phyloP scores from a whole-genome alignment of 1,140 invertebrate species.

The Daktulosphaira vitifoliae region DNA sequence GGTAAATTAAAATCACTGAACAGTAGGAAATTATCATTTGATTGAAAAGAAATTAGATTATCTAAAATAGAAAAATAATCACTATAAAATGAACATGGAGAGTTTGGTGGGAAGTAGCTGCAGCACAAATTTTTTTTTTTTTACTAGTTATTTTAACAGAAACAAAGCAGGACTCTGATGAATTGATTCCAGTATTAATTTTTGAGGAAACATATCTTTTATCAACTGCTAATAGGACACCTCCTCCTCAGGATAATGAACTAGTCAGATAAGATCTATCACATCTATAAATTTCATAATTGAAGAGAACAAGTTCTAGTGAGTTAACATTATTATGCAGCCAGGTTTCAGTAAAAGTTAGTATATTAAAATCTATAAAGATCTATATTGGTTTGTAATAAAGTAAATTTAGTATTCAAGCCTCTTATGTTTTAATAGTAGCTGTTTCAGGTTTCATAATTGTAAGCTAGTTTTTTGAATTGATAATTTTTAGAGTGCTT shows the following conservation, averaged over 20 bases:
- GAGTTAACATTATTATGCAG: neutral
- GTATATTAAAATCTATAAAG: neutral
- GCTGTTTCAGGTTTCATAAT: too few species aligned
- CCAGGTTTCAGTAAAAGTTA: neutral
- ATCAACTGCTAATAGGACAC: neutral
- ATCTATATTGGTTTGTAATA: neutral
- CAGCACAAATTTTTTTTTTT: neutral
- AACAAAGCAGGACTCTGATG: neutral
- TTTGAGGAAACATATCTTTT: neutral
- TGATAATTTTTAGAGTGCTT: neutral
- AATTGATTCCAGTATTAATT: neutral
- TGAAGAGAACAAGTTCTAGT: neutral
- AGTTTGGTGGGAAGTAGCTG: neutral
- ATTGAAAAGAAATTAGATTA: too few species aligned
- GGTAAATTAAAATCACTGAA: too few species aligned
- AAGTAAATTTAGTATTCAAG: neutral
- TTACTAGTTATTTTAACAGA: neutral
- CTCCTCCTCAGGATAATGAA: neutral
- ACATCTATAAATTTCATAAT: neutral
- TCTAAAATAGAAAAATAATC: neutral
- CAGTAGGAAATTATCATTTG: too few species aligned
- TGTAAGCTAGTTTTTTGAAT: neutral
- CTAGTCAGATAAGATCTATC: neutral
- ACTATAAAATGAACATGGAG: neutral
- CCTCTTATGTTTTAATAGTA: neutral